Percentiles rank a stretch among this genome's conserved stretches.
phyloP scores from a whole-genome alignment of 92 coral and sea anemone species.

The Chrysogorgia sp. region DNA sequence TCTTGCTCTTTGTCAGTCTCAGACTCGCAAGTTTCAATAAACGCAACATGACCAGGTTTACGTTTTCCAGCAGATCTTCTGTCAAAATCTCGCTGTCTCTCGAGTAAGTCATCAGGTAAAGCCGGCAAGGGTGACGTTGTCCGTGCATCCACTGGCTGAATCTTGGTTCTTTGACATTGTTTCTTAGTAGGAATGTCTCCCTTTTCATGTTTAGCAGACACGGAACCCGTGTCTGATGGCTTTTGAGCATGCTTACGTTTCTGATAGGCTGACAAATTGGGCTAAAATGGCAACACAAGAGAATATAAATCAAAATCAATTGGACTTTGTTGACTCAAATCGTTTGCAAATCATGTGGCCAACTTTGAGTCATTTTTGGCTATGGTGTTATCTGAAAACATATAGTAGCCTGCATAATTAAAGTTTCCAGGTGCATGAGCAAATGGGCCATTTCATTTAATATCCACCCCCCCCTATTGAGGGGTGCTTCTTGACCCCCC shows the following conservation, averaged over 20 bases:
- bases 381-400: no score
- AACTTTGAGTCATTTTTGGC: no score
- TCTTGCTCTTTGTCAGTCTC: slow-evolving; percentile 60
- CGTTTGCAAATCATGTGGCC: background rate
- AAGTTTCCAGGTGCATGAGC: no score
- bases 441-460: no score
- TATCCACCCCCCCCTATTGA: no score
- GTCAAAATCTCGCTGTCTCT: slow-evolving; percentile 78
- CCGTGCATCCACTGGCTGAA: slow-evolving; percentile 84
- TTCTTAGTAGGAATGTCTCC: slow-evolving; percentile 16
- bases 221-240: background rate
- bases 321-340: background rate
- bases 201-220: background rate
- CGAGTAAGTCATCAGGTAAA: slow-evolving; percentile 78
- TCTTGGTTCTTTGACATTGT: slow-evolving; percentile 44
- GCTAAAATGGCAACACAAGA: slow-evolving; percentile 8
- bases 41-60: slow-evolving; percentile 43
- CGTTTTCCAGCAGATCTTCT: slow-evolving; percentile 53
- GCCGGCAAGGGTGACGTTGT: slow-evolving; percentile 86
- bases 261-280: slow-evolving; percentile 38
- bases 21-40: slow-evolving; percentile 40
- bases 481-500: no score
- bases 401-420: no score
- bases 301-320: background rate
- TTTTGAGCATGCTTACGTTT: slow-evolving; percentile 35